Percentiles rank a stretch among this genome's conserved stretches.
These are phyloP conservation scores for Nomada hirtipes DNA, from an alignment of 2,888 invertebrate genomes.

Conservation along the genomic window DNA sequence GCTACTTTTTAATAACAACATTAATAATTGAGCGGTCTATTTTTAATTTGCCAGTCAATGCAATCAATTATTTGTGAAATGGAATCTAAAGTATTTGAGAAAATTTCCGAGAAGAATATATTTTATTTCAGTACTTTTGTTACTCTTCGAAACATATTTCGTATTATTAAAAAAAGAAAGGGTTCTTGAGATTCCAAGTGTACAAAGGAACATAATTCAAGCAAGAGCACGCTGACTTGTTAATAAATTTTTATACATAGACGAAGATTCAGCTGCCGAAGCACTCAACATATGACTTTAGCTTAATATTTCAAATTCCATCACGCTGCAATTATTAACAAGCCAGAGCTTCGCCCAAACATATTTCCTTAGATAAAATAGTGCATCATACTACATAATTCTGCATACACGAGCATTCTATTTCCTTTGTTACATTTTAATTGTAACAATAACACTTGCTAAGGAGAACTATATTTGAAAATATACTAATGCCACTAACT, in stretches of 20 bases:
- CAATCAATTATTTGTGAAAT: not conserved
- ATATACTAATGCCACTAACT: constrained; percentile 30
- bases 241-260: no score
- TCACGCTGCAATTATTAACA: no score
- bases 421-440: not conserved
- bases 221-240: no score
- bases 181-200: not conserved
- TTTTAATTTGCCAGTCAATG: not conserved
- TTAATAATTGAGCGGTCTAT: not conserved
- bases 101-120: no score
- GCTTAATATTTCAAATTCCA: no score
- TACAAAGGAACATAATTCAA: no score
- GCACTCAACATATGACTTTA: no score
- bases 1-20: not conserved
- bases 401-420: not conserved
- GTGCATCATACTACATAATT: not conserved
- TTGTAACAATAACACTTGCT: constrained; percentile 3
- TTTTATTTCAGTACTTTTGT: not conserved
- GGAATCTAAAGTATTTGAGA: not conserved
- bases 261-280: no score
- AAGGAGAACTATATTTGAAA: constrained; percentile 16
- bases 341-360: no score
- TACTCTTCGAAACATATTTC: not conserved
- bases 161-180: not conserved
- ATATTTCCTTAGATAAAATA: not conserved